Percentiles rank a stretch among this genome's conserved stretches.
Conservation (phyloP, 2,888 invertebrate species). For the Peribatodes rhomboidaria region DNA sequence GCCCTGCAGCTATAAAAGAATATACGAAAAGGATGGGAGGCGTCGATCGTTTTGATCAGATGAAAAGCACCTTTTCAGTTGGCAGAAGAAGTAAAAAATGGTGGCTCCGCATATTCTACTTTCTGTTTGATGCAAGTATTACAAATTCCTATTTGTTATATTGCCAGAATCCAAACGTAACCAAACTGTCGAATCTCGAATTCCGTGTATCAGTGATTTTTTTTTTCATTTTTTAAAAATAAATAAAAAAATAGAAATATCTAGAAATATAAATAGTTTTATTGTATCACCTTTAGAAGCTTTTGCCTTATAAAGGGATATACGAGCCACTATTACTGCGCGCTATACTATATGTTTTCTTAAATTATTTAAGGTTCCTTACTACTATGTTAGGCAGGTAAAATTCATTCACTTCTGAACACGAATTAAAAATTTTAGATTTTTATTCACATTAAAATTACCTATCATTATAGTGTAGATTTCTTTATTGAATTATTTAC, state of each 20-base stretch:
- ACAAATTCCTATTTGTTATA: constrained; percentile 49
- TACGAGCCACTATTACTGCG: too few relatives aligned
- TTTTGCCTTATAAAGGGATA: constrained; percentile 30
- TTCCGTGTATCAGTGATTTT: constrained; percentile 45
- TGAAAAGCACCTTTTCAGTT: constrained; percentile 44
- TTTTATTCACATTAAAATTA: too few relatives aligned
- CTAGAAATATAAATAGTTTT: constrained; percentile 24
- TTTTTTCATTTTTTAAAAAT: constrained; percentile 24
- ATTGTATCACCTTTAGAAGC: constrained; percentile 24
- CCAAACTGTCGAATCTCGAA: constrained; percentile 46
- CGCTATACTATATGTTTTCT: too few relatives aligned
- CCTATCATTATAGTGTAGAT: too few relatives aligned
- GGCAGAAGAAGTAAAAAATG: constrained; percentile 48
- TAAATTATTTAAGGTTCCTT: too few relatives aligned
- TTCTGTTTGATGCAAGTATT: constrained; percentile 45
- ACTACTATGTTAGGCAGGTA: too few relatives aligned
- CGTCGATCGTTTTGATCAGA: constrained; percentile 28
- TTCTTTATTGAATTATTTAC: too few relatives aligned
- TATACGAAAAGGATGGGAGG: constrained; percentile 53
- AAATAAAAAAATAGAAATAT: constrained; percentile 16
- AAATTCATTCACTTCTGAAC: too few relatives aligned
- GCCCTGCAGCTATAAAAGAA: constrained; percentile 43
- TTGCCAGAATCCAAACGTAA: constrained; percentile 31
- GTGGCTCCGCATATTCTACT: constrained; percentile 52
- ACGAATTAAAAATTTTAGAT: too few relatives aligned